Base-by-base conservation (phyloP, 2,888 invertebrate species). In the Pedicia rivosa region DNA sequence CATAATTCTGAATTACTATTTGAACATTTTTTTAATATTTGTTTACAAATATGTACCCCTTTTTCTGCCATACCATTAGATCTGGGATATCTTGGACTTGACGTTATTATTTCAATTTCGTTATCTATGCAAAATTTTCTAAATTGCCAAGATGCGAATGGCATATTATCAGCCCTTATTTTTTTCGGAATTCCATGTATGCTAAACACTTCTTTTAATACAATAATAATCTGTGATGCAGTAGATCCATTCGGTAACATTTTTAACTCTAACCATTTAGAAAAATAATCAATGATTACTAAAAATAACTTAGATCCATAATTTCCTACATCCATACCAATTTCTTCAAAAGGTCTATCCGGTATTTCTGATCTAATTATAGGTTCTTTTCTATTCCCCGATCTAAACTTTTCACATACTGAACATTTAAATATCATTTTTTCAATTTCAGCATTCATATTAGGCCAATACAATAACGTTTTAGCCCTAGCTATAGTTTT, bases 31-130 rank as follows among this genome's bases (percentile, higher is more conserved):
- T 44, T 42, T 7, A 47, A 13, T 17, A 47, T 29, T 9, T 22
- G 22, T 31, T 47, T 47, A 8, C 38, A 32, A 3, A 43, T 46
- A 10, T 41, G 24, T 7, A 46, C 44, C 4, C 28, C 38, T 47
- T 40, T 43, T 41, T 51, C 46, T 9, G 47, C 47, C 17, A 44
- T 26, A 4, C 48, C 47, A 43, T 50, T 50, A 13, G 45, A 45
- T 40, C 44, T 36, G 6, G 46, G 38, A 38, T 48, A 47, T 7
- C 34, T 31, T 15, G 48, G 48, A 40, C 47, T 47, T 4, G 43
- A 40, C 1, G 36, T 42, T 13, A 35, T 34, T n/a, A 44, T n/a
- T 24, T 41, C 39, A 20, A 48, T 43, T 9, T 39, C 40, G 31
- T 36, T 44, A n/a, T 43, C 40, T 24, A 26, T 35, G 25, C 45